These are phyloP conservation scores for Polia nebulosa DNA, from an alignment of 2,888 invertebrate genomes.

Conservation along the genomic window DNA sequence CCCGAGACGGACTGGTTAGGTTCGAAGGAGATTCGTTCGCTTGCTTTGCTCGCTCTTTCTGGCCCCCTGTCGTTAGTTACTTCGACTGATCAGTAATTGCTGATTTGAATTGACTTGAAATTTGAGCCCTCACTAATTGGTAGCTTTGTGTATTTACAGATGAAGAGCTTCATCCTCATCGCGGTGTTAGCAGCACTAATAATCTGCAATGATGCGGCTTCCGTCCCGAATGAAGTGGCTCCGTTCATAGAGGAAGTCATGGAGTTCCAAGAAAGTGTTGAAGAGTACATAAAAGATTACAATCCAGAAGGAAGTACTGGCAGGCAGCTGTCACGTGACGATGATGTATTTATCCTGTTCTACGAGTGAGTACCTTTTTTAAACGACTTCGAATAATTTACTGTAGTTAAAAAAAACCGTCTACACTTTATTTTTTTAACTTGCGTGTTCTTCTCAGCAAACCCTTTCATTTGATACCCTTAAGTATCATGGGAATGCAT, in stretches of 20 bases:
- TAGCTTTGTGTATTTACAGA: conserved; percentile 14
- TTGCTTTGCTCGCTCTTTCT: too few relatives aligned
- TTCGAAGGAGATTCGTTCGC: too few relatives aligned
- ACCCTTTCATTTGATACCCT: too few relatives aligned
- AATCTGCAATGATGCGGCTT: conserved; percentile 9
- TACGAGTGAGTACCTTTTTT: background rate
- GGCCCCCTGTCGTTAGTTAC: too few relatives aligned
- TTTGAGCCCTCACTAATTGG: background rate
- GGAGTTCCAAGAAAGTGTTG: background rate
- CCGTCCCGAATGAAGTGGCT: background rate
- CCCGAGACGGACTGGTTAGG: too few relatives aligned
- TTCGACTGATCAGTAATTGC: too few relatives aligned
- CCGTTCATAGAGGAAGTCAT: background rate
- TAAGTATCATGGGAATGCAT: too few relatives aligned
- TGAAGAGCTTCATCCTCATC: conserved; percentile 24
- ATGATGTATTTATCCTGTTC: background rate
- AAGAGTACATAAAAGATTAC: background rate
- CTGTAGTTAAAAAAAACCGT: too few relatives aligned
- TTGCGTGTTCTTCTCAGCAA: too few relatives aligned
- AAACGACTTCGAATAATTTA: background rate
- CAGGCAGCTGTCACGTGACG: background rate
- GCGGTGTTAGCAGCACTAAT: conserved; percentile 17
- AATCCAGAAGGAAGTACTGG: background rate
- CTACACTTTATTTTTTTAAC: too few relatives aligned
- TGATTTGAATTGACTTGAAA: too few relatives aligned